Evolutionary conservation across 2,888 invertebrate genomes (phyloP), one percentile per base, ranked within the genome.

Genomic region (Asteroscopus sphinx): DNA sequence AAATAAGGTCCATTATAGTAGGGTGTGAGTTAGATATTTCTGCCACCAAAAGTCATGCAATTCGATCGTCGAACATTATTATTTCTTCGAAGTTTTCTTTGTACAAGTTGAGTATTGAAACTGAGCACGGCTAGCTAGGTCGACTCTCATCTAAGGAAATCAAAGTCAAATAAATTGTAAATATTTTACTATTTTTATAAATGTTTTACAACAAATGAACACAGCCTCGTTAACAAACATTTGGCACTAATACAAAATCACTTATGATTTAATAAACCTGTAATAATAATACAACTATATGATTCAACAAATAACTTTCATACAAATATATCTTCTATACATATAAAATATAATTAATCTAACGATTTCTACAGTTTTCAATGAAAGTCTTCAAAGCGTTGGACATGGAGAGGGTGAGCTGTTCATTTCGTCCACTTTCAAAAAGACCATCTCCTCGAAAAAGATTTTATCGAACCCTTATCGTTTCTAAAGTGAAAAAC

Each of bases 401-500:
- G 65, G 72, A 58, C 52, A 68, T 67, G 60, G 73, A 55, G 54
- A 70, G 58, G 55, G 60, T 42, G 55, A 54, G 36, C 56, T 72
- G 33, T 69, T 73, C 44, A 57, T 60, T 46, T 54, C 58, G 61
- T 78, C 74, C 73, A 73, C 71, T 62, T 68, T 75, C 74, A 79
- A 75, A 42, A 68, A 65, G 70, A 73, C 75, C 66, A 77, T 79
- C 79, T 89, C 90, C 90, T 90, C 91, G 85, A 91, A 90, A 87
- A 88, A 89, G 72, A 90, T 89, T 67, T 83, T 92, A 93, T 78
- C 90, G 90, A 77, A 92, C 89, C 85, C 91, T 91, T 92, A 93
- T 88, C 77, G 89, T 87, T 85, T 93, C 89, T 92, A 93, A 91
- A 92, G 83, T 90, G 92, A 81, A 87, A 90, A 86, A 92, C 92